Percentiles rank a stretch among this genome's conserved stretches.
These are phyloP conservation scores for Drosophila affinis DNA, from an alignment of 2,888 invertebrate genomes.

Conservation along the genomic window DNA sequence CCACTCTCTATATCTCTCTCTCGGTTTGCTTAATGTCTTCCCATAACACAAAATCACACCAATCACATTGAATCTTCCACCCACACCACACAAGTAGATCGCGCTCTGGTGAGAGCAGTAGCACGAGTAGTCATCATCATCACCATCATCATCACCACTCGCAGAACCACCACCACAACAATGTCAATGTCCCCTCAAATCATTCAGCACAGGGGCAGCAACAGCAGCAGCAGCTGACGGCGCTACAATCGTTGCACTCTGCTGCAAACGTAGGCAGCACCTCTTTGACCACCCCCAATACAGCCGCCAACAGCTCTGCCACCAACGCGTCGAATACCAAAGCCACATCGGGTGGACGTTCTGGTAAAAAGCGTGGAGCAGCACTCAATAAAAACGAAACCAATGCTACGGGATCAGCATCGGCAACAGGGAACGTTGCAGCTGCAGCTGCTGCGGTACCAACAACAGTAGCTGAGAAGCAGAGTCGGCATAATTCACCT, in stretches of 20 bases:
- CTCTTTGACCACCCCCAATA: conserved; percentile 37
- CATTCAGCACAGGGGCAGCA: conserved; percentile 42
- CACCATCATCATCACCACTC: conserved; percentile 61
- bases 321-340: conserved; percentile 13
- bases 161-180: conserved; percentile 59
- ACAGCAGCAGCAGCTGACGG: conserved; percentile 51
- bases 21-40: conserved; percentile 62
- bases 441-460: conserved; percentile 16
- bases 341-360: conserved; percentile 55
- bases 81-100: conserved; percentile 64
- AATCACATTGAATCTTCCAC: conserved; percentile 14
- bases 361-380: conserved; percentile 83
- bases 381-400: conserved; percentile 59
- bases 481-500: conserved; percentile 61
- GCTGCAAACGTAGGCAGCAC: conserved; percentile 17
- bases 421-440: conserved; percentile 8
- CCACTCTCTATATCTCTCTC: conserved; percentile 50
- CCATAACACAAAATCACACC: conserved; percentile 33
- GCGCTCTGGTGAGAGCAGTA: conserved; percentile 82
- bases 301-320: conserved; percentile 23
- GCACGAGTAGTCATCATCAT: conserved; percentile 58
- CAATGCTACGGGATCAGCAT: conserved; percentile 11
- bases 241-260: conserved; percentile 29
- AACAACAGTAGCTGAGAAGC: conserved; percentile 28
- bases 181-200: conserved; percentile 14